Percentiles rank a stretch among this genome's conserved stretches.
Evolutionary conservation across 1,140 invertebrate species (phyloP).

Genomic region (Drosophila navojoa): DNA sequence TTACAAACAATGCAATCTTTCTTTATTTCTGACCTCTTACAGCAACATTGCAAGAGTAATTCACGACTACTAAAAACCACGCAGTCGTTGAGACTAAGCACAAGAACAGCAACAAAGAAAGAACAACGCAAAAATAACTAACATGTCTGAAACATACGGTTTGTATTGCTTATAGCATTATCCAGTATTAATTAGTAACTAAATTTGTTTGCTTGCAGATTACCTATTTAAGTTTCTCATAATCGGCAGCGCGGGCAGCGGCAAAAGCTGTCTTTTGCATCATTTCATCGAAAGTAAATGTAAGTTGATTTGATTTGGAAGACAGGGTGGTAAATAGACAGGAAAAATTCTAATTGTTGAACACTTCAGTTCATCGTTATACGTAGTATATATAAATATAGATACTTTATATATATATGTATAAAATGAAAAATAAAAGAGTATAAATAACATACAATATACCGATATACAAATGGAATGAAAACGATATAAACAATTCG

Average conservation of each 20-base stretch:
- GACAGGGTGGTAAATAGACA: background rate
- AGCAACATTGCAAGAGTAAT: background rate
- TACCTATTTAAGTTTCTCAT: slow-evolving; percentile 94
- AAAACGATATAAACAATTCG: background rate
- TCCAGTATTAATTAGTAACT: slow-evolving; percentile 26
- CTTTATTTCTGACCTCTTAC: background rate
- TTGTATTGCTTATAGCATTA: slow-evolving; percentile 35
- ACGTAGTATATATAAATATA: too few relatives aligned
- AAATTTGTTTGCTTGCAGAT: slow-evolving; percentile 85
- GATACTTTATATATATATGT: background rate
- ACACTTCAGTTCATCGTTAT: background rate
- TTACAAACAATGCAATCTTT: slow-evolving; percentile 40
- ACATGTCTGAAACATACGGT: slow-evolving; percentile 83
- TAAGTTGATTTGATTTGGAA: slow-evolving; percentile 84
- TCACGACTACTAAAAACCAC: background rate
- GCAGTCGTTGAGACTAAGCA: background rate
- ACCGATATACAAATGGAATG: background rate
- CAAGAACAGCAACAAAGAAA: slow-evolving; percentile 11
- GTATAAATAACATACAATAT: too few relatives aligned
- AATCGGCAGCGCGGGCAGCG: slow-evolving; percentile 92
- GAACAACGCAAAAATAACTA: slow-evolving; percentile 67
- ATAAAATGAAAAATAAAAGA: too few relatives aligned
- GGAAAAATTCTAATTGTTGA: too few relatives aligned
- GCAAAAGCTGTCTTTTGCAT: slow-evolving; percentile 94
- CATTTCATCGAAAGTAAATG: slow-evolving; percentile 97